These are phyloP conservation scores for Echiichthys vipera DNA, from an alignment of 2,797 vertebrate genomes.

Conservation along the genomic window DNA sequence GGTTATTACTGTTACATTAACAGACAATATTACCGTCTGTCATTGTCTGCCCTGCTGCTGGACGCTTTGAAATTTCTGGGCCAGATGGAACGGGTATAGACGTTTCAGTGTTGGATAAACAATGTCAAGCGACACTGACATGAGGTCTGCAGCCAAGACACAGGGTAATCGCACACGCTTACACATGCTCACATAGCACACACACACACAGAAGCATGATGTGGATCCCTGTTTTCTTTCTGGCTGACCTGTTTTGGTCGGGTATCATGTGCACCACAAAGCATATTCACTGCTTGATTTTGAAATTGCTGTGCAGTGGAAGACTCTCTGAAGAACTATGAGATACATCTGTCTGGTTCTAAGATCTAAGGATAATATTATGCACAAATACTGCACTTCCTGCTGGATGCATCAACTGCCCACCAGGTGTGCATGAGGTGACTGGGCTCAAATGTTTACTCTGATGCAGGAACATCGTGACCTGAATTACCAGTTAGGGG, in stretches of 20 bases:
- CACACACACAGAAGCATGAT: constrained; percentile 31
- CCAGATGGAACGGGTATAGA: too few species aligned
- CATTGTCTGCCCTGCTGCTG: too few species aligned
- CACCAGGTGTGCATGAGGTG: not conserved
- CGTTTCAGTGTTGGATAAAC: too few species aligned
- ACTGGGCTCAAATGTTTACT: not conserved
- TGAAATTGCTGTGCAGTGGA: constrained; percentile 45
- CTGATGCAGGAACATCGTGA: not conserved
- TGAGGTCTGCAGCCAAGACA: too few species aligned
- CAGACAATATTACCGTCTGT: too few species aligned
- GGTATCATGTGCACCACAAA: constrained; percentile 57
- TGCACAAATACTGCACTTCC: constrained; percentile 6
- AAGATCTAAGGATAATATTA: constrained; percentile 21
- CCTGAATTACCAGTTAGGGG: not conserved
- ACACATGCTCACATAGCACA: not conserved
- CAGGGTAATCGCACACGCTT: too few species aligned
- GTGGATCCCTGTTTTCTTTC: constrained; percentile 52
- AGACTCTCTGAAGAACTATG: constrained; percentile 43
- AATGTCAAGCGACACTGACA: too few species aligned
- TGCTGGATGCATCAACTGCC: not conserved
- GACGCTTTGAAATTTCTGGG: too few species aligned
- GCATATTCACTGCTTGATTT: constrained; percentile 64
- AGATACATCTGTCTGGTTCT: constrained; percentile 20
- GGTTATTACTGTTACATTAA: too few species aligned
- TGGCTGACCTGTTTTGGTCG: constrained; percentile 65